A percentile compares a stretch with the other conserved stretches of the same genome.
Conservation (phyloP, 2,797 vertebrate genomes). For the Liparis tanakae region DNA sequence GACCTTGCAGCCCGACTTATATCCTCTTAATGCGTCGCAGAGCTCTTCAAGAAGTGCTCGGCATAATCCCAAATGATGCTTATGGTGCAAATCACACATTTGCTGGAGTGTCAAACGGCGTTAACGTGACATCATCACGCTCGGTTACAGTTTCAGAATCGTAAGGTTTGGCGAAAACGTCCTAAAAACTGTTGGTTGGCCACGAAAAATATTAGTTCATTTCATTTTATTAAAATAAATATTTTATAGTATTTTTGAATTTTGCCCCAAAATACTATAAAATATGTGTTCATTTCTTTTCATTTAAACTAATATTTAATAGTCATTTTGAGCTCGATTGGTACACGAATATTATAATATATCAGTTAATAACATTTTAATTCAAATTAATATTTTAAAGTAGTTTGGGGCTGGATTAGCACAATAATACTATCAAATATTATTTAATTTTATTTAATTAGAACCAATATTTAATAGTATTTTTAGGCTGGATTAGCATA, state of each 20-base stretch:
- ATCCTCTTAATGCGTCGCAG: background rate
- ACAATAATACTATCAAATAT: too few relatives aligned
- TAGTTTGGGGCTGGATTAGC: too few relatives aligned
- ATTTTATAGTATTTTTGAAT: background rate
- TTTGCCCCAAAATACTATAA: too few relatives aligned
- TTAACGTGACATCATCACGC: background rate
- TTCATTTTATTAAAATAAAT: background rate
- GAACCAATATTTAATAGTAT: too few relatives aligned
- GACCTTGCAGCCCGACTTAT: background rate
- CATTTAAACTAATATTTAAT: too few relatives aligned
- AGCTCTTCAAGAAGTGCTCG: background rate
- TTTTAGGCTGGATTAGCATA: too few relatives aligned
- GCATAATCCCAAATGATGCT: background rate
- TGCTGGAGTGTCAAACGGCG: fast-evolving
- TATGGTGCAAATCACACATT: background rate
- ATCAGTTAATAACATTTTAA: too few relatives aligned
- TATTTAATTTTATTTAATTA: too few relatives aligned
- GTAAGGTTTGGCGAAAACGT: background rate
- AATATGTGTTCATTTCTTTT: too few relatives aligned
- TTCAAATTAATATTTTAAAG: too few relatives aligned
- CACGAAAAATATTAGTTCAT: background rate
- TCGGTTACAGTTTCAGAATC: background rate
- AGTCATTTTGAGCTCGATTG: too few relatives aligned
- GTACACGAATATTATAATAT: background rate
- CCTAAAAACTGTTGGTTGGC: background rate